phyloP scores from a whole-genome alignment of 1,140 invertebrate genomes.

The Colletes gigas region DNA sequence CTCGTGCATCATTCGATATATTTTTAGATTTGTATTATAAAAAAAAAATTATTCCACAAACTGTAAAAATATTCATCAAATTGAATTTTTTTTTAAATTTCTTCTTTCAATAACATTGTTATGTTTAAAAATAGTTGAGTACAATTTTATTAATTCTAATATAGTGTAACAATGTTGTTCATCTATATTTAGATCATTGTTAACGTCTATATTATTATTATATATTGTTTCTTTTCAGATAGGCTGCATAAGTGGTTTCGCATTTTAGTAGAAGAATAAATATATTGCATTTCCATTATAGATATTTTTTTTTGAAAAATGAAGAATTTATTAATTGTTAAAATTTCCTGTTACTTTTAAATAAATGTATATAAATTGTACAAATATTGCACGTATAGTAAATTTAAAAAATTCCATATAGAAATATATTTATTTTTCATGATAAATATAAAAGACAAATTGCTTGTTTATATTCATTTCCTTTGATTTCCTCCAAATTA shows the following conservation, averaged over 20 bases:
- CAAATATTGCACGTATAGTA: slow-evolving; percentile 24
- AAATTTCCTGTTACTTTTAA: slow-evolving; percentile 17
- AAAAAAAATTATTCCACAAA: slow-evolving; percentile 35
- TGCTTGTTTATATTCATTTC: slow-evolving; percentile 12
- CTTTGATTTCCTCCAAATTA: slow-evolving; percentile 5
- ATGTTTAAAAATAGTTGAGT: neutral
- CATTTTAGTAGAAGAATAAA: slow-evolving; percentile 9
- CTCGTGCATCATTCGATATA: slow-evolving; percentile 34
- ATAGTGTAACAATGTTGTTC: neutral
- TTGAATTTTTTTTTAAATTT: neutral
- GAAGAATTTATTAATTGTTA: slow-evolving; percentile 12
- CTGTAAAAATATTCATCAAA: neutral
- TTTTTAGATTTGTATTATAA: slow-evolving; percentile 39
- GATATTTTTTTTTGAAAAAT: neutral
- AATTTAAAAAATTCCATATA: slow-evolving; percentile 3
- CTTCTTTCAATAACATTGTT: neutral
- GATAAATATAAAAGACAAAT: neutral
- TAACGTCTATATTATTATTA: slow-evolving; percentile 4
- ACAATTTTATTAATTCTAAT: neutral
- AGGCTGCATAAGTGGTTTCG: slow-evolving; percentile 16
- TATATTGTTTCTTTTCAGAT: slow-evolving; percentile 24
- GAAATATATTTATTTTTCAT: slow-evolving; percentile 18
- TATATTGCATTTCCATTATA: neutral
- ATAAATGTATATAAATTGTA: slow-evolving; percentile 43
- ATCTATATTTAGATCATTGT: slow-evolving; percentile 1